Conservation (phyloP, 2,113 vertebrate genomes). For the Rhagologus leucostigma region DNA sequence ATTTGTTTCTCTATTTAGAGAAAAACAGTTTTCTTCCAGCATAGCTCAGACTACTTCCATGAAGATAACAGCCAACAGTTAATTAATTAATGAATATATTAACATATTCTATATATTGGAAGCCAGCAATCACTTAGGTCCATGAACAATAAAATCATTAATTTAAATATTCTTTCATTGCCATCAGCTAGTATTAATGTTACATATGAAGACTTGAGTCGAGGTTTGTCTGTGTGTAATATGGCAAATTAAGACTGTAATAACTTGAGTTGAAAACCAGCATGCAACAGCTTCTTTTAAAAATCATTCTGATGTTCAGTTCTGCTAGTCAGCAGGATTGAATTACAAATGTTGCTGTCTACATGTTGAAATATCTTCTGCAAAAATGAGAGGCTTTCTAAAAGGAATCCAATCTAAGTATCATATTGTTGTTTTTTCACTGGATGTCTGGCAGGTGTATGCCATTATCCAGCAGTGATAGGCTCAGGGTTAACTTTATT, state of each 20-base stretch:
- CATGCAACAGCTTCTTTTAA: slow-evolving; percentile 8
- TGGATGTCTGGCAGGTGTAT: slow-evolving; percentile 59
- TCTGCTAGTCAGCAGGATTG: slow-evolving; percentile 41
- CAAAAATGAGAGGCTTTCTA: slow-evolving; percentile 48
- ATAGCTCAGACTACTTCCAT: background rate
- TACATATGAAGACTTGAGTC: background rate
- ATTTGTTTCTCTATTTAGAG: background rate
- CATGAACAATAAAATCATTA: background rate
- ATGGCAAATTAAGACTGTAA: background rate
- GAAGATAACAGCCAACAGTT: background rate
- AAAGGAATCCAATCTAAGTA: slow-evolving; percentile 55
- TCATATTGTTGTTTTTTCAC: slow-evolving; percentile 40
- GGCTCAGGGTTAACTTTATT: slow-evolving; percentile 39
- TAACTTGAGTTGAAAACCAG: background rate
- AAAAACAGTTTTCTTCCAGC: background rate
- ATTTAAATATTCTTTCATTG: slow-evolving; percentile 8
- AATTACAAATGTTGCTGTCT: slow-evolving; percentile 49
- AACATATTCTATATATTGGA: background rate
- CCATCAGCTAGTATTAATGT: background rate
- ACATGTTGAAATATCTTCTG: slow-evolving; percentile 42
- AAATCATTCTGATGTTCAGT: background rate
- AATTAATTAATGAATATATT: background rate
- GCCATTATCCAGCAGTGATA: slow-evolving; percentile 44
- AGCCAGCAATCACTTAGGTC: background rate
- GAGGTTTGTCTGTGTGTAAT: background rate